Evolutionary conservation across 1,140 invertebrate species (phyloP), one percentile per base, ranked within the genome.

Genomic region (Diploscapter pachys): DNA sequence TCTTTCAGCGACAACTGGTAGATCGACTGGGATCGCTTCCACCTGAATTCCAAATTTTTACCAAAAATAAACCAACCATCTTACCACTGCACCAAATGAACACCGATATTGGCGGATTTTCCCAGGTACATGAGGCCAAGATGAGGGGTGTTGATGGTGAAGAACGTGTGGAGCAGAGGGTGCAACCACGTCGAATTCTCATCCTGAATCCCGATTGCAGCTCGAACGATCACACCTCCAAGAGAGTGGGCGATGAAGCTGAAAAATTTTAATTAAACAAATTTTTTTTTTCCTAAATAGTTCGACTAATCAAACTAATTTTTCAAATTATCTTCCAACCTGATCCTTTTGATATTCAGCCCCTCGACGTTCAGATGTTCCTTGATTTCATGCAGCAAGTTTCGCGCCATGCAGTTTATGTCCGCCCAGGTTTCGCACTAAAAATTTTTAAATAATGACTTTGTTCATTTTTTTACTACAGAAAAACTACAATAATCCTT

Each of bases 211-310:
- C 76, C 68, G 13, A 78, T 50, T 31, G 74, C 73, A 52, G 57
- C 63, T n/a, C 77, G 59, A 6, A 78, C 77, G 31, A 78, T 73
- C 4, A 78, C 66, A 53, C 77, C 77, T n/a, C 77, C 77, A n/a
- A 78, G 69, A 1, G 77, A 78, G 66, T 78, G 77, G 5, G 77
- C 77, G 48, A 78, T 73, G 70, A 78, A 71, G 52, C 75, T 77
- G 63, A 67, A 76, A 66, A n/a, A 2, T 4, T 13, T 52, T 3
- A 49, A 52, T 67, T 49, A 3, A 53, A 67, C 2, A 52, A 31
- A 31, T 31, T 0, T 31, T 0, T 31, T 31, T 31, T 31, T 31
- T 1, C 31, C 31, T 31, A 31, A 31, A 31, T 31, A 31, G 31
- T 31, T 31, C 31, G 6, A 63, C 11, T 3, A 59, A 64, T 72